Evolutionary conservation across 2,888 invertebrate species (phyloP), one percentile per base, ranked within the genome.

Genomic region (Epinotia ramella): DNA sequence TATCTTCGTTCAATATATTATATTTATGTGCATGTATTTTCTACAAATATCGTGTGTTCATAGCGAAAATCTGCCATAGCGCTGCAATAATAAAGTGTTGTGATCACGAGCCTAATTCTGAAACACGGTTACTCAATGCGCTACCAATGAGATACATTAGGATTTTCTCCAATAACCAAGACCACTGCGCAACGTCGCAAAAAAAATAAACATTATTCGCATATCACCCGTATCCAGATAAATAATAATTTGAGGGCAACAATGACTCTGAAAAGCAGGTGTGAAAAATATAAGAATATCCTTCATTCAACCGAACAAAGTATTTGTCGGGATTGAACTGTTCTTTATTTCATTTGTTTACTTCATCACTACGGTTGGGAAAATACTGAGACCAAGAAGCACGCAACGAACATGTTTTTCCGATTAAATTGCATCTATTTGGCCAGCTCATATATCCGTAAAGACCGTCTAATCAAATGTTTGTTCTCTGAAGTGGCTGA

Each of bases 391-490:
- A 18, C 9, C 44, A 16, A 60, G 9, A 46, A 46, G 24, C n/a
- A 16, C 59, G 1, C 60, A 60, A 60, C 44, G 20, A 2, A 28
- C n/a, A 46, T 20, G 16, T 59, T 44, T 44, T 44, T 24, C 44
- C n/a, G n/a, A 11, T 24, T n/a, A 3, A 9, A 44, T 44, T 7
- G n/a, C n/a, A n/a, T n/a, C n/a, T n/a, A n/a, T n/a, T n/a, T n/a
- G n/a, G n/a, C n/a, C 6, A 1, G 49, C n/a, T 53, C 3, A 53
- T 59, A 56, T 57, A 9, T 57, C 57, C n/a, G 74, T 64, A 49
- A 60, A 75, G 11, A 44, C 53, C 53, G 70, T 59, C 40, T 69
- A 49, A 74, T 74, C 64, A 65, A 70, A 65, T 71, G 75, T 70
- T 75, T 75, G 70, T 16, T 66, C 6, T 60, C 40, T 24, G 60